These are phyloP conservation scores for Odontamblyopus rebecca DNA, from an alignment of 2,797 vertebrate genomes.

Conservation along the genomic window DNA sequence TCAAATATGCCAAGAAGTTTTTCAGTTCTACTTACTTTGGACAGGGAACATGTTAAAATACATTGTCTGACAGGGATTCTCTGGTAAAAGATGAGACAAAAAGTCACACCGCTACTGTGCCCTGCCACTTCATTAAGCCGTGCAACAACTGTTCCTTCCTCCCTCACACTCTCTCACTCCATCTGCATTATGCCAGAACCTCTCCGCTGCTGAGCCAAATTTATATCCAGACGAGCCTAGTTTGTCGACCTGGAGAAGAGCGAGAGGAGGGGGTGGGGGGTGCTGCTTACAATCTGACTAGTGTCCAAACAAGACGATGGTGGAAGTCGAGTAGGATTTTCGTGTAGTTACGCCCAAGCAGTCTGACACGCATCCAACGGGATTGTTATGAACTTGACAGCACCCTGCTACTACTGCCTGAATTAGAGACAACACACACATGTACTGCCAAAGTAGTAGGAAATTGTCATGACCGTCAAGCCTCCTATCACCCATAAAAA, in stretches of 20 bases:
- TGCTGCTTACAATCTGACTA: constrained; percentile 48
- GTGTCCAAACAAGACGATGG: constrained; percentile 55
- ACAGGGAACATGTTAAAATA: constrained; percentile 15
- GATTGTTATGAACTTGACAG: constrained; percentile 66
- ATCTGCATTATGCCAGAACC: constrained; percentile 57
- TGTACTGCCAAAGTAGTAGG: constrained; percentile 55
- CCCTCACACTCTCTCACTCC: constrained; percentile 34
- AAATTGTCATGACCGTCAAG: constrained; percentile 66
- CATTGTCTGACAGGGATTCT: constrained; percentile 13
- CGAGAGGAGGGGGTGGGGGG: constrained; percentile 20
- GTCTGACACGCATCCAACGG: constrained; percentile 61
- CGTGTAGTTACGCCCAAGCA: constrained; percentile 60
- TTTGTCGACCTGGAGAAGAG: constrained; percentile 52
- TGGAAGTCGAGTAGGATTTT: constrained; percentile 47
- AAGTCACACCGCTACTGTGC: constrained; percentile 19
- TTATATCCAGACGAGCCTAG: constrained; percentile 55
- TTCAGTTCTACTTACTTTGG: constrained; percentile 10
- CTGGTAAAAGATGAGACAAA: constrained; percentile 22
- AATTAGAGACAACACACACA: constrained; percentile 54
- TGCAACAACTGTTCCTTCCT: constrained; percentile 44
- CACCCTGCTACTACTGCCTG: constrained; percentile 52
- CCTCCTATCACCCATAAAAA: constrained; percentile 51
- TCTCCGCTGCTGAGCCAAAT: constrained; percentile 47
- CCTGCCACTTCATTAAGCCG: constrained; percentile 58
- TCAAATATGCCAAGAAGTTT: constrained; percentile 6